Evolutionary conservation across 2,797 vertebrate species (phyloP), one percentile per base, ranked within the genome.

Genomic region (Coluber constrictor): DNA sequence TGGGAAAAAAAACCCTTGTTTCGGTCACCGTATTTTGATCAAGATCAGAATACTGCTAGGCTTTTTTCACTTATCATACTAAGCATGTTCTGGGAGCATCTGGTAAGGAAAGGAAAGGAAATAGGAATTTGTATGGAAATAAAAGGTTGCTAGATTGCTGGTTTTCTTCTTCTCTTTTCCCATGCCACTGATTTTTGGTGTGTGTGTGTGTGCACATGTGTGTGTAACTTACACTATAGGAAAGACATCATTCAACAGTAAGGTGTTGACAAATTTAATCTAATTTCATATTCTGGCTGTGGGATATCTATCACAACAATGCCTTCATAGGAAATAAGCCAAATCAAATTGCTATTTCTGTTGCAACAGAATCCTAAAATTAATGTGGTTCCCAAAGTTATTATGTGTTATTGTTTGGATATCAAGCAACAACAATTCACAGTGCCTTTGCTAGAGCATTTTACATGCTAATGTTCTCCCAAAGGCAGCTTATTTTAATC

Each of bases 381-480:
- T 87, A 66, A 92, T 37, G 6, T n/a, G 32, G 25, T 87, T 93
- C 93, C 29, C 23, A 90, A 91, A 93, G 89, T 90, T 93, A 3
- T 63, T 93, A 54, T 88, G 87, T 55, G 7, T 54, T 3, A 32
- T 92, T 79, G 88, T 3, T 0, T 25, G 3, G 0, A 4, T 90
- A n/a, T 92, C 47, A 94, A 96, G 95, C 93, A 57, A 79, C 47
- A 93, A 93, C 61, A 95, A 93, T 43, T 93, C 89, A 56, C 88
- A 92, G 94, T 93, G 87, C 92, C 89, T 95, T 96, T 90, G 23
- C 16, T 93, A 90, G 91, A 86, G 56, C 91, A 63, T 95, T 97
- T 95, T 94, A 90, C 74, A 96, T 94, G 97, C 95, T 90, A 27
- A 79, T 92, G 51, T 91, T 95, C 95, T 95, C 88, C 86, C 95